Percentiles rank a stretch among this genome's conserved stretches.
Evolutionary conservation across 2,888 invertebrate genomes (phyloP).

Genomic region (Sussaba pulchella): DNA sequence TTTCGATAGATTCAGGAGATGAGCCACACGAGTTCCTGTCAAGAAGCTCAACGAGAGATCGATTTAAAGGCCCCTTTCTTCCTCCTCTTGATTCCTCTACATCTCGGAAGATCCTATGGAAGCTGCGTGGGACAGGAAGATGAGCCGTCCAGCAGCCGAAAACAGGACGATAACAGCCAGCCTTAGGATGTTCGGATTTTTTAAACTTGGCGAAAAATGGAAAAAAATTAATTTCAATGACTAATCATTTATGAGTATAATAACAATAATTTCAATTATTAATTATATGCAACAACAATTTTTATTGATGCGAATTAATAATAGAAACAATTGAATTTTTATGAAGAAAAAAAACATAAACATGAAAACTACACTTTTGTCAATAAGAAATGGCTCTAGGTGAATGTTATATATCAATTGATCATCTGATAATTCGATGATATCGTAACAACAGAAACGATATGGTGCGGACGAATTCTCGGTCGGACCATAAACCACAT

Average conservation of each 20-base stretch:
- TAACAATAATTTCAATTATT: too few relatives aligned
- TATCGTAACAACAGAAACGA: not conserved
- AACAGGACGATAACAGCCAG: not conserved
- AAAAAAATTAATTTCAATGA: too few relatives aligned
- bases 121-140: constrained; percentile 4
- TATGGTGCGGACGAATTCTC: not conserved
- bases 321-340: not conserved
- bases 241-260: too few relatives aligned
- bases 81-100: too few relatives aligned
- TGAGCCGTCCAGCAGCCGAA: not conserved
- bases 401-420: too few relatives aligned
- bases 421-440: too few relatives aligned
- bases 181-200: too few relatives aligned
- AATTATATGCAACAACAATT: too few relatives aligned
- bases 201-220: too few relatives aligned
- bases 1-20: constrained; percentile 14
- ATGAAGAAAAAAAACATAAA: not conserved
- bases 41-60: not conserved
- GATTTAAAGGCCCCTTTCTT: not conserved
- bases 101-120: not conserved
- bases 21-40: not conserved
- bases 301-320: not conserved
- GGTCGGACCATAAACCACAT: constrained; percentile 2
- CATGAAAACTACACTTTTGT: too few relatives aligned
- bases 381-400: too few relatives aligned